Evolutionary conservation across 2,113 vertebrate genomes (phyloP).

Genomic region (Salvelinus fontinalis): DNA sequence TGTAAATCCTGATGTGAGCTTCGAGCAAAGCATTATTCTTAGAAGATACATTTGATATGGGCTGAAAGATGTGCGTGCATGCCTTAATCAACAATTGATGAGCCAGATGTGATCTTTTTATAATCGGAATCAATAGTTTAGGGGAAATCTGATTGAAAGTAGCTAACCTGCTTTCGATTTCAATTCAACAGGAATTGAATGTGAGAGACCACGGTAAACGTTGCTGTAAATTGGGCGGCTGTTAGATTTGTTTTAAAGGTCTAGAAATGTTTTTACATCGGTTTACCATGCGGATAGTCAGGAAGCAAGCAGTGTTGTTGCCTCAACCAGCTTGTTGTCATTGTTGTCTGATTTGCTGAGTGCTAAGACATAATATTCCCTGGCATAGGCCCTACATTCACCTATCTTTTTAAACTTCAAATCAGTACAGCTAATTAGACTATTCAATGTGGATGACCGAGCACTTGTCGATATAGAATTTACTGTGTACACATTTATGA

Average conservation of each 20-base stretch:
- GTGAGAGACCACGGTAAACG: too few species aligned
- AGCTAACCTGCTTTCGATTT: not conserved
- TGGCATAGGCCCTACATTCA: not conserved
- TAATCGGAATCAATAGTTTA: not conserved
- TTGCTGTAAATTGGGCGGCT: too few species aligned
- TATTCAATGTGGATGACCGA: not conserved
- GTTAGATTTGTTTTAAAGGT: too few species aligned
- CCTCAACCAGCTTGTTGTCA: too few species aligned
- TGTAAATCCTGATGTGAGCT: not conserved
- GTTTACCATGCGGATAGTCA: too few species aligned
- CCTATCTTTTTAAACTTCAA: not conserved
- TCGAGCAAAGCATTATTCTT: not conserved
- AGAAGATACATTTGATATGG: too few species aligned
- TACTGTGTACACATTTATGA: not conserved
- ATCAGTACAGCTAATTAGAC: not conserved
- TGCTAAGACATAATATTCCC: not conserved
- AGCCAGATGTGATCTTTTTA: not conserved
- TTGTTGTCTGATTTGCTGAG: too few species aligned
- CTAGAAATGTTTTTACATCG: too few species aligned
- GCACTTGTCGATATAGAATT: not conserved
- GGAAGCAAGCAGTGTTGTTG: too few species aligned
- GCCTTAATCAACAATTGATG: not conserved
- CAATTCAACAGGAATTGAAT: too few species aligned
- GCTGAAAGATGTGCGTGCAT: not conserved
- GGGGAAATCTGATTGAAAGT: not conserved